phyloP scores from a whole-genome alignment of 1,140 invertebrate species.

The Diprion similis region DNA sequence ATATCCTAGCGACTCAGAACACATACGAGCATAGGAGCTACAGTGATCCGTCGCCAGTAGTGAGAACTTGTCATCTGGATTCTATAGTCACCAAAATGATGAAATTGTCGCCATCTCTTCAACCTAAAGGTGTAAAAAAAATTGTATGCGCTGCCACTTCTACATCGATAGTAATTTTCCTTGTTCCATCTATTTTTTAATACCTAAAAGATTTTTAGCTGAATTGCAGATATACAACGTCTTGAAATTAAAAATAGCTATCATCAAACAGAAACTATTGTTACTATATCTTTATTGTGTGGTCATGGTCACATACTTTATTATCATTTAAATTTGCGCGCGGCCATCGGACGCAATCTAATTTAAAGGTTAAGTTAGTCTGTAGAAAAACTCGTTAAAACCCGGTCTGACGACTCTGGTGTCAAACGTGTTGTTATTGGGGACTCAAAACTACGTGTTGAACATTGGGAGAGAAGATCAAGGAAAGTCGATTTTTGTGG shows the following conservation, averaged over 20 bases:
- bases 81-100: neutral
- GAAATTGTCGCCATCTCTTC: neutral
- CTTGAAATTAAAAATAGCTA: neutral
- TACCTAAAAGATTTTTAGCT: neutral
- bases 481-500: neutral
- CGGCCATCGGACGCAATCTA: neutral
- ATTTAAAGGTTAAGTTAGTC: neutral
- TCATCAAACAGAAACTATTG: neutral
- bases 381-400: neutral
- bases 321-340: neutral
- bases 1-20: neutral
- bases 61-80: neutral
- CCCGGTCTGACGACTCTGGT: too few species aligned
- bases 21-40: neutral
- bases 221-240: neutral
- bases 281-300: neutral
- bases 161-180: conserved; percentile 5
- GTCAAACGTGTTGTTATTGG: neutral
- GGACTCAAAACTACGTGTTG: neutral
- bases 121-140: neutral
- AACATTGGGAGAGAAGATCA: neutral
- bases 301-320: neutral
- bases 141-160: neutral
- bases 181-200: neutral
- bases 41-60: neutral